Conservation (phyloP, 2,113 vertebrate species). For the Arvicanthis niloticus region DNA sequence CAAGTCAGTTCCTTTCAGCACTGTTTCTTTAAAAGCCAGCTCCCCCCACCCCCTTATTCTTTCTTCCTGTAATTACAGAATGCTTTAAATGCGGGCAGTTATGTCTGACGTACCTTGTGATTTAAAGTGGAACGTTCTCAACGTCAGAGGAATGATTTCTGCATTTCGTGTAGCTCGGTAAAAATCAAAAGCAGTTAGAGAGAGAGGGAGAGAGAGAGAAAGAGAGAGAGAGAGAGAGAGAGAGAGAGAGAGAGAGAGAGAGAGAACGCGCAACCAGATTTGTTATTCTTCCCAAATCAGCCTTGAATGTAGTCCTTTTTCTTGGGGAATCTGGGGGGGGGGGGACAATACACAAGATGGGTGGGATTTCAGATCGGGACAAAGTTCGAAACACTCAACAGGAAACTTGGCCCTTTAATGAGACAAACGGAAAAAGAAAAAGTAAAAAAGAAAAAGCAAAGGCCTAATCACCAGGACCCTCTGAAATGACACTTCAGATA, state of each 20-base stretch:
- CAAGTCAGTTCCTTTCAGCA: slow-evolving; percentile 72
- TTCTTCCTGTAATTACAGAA: slow-evolving; percentile 78
- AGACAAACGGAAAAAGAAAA: slow-evolving; percentile 58
- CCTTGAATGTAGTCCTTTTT: slow-evolving; percentile 28
- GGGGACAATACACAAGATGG: background rate
- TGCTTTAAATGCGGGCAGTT: slow-evolving; percentile 79
- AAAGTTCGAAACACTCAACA: slow-evolving; percentile 71
- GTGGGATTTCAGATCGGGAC: slow-evolving; percentile 76
- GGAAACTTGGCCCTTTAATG: slow-evolving; percentile 76
- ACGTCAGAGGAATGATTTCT: slow-evolving; percentile 70
- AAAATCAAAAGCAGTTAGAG: slow-evolving; percentile 76
- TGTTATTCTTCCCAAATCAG: slow-evolving; percentile 75
- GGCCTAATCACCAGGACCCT: slow-evolving; percentile 73
- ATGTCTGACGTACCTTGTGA: slow-evolving; percentile 72
- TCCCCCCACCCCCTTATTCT: slow-evolving; percentile 51
- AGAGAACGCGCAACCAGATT: slow-evolving; percentile 59
- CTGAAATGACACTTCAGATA: slow-evolving; percentile 74
- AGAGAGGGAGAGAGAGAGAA: slow-evolving; percentile 63
- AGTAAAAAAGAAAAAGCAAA: slow-evolving; percentile 46
- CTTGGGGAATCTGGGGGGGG: background rate
- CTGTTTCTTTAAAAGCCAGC: slow-evolving; percentile 38
- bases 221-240: slow-evolving; percentile 59
- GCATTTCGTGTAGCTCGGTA: slow-evolving; percentile 67
- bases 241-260: slow-evolving; percentile 29
- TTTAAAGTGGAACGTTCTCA: slow-evolving; percentile 74